phyloP scores from a whole-genome alignment of 2,113 vertebrate species.

The Arothron firmamentum region DNA sequence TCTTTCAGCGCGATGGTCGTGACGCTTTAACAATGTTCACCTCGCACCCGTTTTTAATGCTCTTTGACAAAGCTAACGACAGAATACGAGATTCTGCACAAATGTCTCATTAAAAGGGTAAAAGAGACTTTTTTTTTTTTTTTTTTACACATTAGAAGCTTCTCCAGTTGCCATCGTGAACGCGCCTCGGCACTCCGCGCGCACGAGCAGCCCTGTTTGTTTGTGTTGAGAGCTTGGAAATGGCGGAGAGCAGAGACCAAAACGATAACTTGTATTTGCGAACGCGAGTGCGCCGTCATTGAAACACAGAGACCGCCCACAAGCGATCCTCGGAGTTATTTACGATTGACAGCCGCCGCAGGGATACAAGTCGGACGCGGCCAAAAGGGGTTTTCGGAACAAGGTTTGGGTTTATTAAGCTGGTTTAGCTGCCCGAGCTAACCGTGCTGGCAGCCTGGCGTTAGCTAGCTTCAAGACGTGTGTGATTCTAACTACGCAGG shows the following conservation, averaged over 20 bases:
- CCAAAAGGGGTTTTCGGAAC: constrained; percentile 27
- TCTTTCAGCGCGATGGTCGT: no score
- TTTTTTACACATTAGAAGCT: not conserved
- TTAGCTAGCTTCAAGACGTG: constrained; percentile 53
- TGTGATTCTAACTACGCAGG: constrained; percentile 58
- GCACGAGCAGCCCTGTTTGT: constrained; percentile 75
- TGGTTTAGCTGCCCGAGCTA: constrained; percentile 60
- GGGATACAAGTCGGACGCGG: constrained; percentile 26
- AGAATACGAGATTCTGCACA: no score
- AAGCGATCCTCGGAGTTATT: constrained; percentile 12
- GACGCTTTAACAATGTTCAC: no score
- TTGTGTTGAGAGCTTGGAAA: constrained; percentile 80
- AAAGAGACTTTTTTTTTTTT: not conserved
- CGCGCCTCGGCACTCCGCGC: constrained; percentile 45
- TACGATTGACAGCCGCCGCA: constrained; percentile 12
- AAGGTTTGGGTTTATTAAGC: constrained; percentile 50
- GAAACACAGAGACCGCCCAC: constrained; percentile 26
- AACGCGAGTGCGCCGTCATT: constrained; percentile 53
- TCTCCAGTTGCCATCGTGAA: constrained; percentile 24
- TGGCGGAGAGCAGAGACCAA: constrained; percentile 77
- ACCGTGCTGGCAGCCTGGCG: constrained; percentile 59
- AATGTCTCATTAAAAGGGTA: not conserved
- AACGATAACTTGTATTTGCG: constrained; percentile 62
- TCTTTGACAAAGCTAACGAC: no score
- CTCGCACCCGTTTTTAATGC: no score